Evolutionary conservation across 1,140 invertebrate genomes (phyloP), one percentile per base, ranked within the genome.

Genomic region (Tetranychus cinnabarinus): DNA sequence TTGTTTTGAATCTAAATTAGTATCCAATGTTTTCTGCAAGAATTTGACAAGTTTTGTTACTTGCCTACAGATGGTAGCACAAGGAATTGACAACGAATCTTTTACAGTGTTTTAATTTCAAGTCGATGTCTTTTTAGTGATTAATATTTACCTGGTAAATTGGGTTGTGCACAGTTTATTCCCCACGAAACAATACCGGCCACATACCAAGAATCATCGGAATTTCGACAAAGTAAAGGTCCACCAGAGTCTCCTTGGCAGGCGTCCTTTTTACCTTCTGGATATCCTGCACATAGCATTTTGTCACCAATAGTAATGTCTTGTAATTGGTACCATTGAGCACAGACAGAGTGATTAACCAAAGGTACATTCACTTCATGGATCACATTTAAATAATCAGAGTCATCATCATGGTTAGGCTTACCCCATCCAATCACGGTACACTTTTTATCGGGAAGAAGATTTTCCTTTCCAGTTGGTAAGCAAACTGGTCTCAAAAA

Each of bases 401-500:
- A 66, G 36, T 69, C 68, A 13, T 69, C 66, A 34, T 63, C 66
- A 45, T 68, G 67, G 12, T 63, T 64, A 13, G 66, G 47, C 39
- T 69, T 69, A 31, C 67, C 68, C 66, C 67, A 69, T 7, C 68
- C 68, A 59, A 67, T 64, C 1, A 69, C 68, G 13, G 63, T 66
- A 42, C 68, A 69, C 6, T 59, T 42, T 4, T 60, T 63, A 12
- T 56, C 58, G 46, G 59, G 59, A 39, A 45, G 46, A 6, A 54
- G 15, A 8, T 36, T 52, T 23, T 31, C n/a, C 33, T 36, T 31
- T 15, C 48, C 59, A 2, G 60, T 75, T 2, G 81, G 80, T 54
- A 90, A 71, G 68, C 84, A 84, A 36, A 91, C 74, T 2, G 88
- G 88, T 84, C 87, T 88, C 66, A 92, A 88, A 72, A 23, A 83